These are phyloP conservation scores for Egretta garzetta DNA, from an alignment of 2,113 vertebrate genomes.

Conservation along the genomic window DNA sequence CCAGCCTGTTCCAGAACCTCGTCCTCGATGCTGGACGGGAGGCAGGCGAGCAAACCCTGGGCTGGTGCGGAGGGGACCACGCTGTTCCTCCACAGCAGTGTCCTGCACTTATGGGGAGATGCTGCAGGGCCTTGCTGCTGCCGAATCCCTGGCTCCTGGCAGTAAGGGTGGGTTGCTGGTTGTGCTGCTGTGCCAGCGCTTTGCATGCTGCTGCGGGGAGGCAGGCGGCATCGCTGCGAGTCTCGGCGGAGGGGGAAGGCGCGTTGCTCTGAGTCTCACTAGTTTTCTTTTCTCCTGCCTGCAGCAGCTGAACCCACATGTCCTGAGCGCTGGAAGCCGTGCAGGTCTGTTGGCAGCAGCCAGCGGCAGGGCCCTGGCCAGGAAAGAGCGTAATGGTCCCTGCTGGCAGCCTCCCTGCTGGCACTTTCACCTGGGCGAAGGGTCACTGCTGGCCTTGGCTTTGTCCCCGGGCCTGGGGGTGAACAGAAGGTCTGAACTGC, in stretches of 20 bases:
- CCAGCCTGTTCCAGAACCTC: accelerated
- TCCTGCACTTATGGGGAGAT: accelerated
- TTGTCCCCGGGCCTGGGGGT: neutral
- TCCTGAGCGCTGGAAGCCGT: neutral
- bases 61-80: neutral
- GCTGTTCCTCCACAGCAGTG: neutral
- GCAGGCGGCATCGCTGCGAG: neutral
- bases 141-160: neutral
- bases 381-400: neutral
- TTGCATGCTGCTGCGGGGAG: neutral
- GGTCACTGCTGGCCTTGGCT: neutral
- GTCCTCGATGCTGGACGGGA: accelerated
- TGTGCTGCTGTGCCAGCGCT: neutral
- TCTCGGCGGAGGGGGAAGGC: neutral
- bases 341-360: neutral
- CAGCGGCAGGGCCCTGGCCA: neutral
- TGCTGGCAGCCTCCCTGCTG: neutral
- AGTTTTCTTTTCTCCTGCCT: neutral
- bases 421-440: neutral
- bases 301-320: neutral
- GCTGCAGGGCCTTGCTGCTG: neutral
- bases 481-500: neutral
- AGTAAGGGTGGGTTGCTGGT: neutral
- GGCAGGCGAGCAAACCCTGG: neutral
- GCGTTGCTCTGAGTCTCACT: too few species aligned